Percentiles rank a stretch among this genome's conserved stretches.
Evolutionary conservation across 2,797 vertebrate genomes (phyloP).

Genomic region (Crocodylus rhombifer): DNA sequence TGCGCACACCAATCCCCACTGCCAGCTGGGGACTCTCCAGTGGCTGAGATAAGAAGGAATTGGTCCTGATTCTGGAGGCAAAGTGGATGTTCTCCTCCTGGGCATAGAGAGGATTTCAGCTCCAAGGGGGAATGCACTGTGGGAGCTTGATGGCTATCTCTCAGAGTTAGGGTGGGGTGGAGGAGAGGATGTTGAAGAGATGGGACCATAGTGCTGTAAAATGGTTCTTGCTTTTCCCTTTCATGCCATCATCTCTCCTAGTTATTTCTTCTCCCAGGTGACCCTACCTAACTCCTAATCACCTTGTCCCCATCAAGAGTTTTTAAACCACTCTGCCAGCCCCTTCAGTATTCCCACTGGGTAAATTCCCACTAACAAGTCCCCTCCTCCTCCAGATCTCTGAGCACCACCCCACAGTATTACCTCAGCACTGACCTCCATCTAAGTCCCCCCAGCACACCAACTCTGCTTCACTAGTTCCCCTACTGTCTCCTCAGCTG

Average conservation of each 20-base stretch:
- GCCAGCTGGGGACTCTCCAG: no score
- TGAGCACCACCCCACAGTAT: not conserved
- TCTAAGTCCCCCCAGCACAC: not conserved
- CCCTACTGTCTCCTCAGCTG: not conserved
- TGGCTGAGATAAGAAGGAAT: not conserved
- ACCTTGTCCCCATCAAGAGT: not conserved
- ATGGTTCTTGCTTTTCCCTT: not conserved
- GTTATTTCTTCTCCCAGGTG: not conserved
- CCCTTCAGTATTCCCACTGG: no score
- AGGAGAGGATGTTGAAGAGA: not conserved
- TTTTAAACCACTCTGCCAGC: no score
- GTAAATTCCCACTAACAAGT: no score
- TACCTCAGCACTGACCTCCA: not conserved
- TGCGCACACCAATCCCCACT: fast-evolving
- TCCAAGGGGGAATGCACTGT: not conserved
- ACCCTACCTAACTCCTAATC: not conserved
- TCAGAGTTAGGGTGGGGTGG: no score
- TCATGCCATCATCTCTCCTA: not conserved
- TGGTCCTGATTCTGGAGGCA: not conserved
- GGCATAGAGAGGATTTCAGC: not conserved
- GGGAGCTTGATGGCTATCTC: not conserved
- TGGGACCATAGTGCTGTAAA: not conserved
- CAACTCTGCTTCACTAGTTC: not conserved
- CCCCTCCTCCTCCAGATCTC: not conserved
- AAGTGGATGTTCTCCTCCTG: no score